These are phyloP conservation scores for Enteromius unitaeniatus DNA, from an alignment of 2,797 vertebrate genomes.

Conservation along the genomic window DNA sequence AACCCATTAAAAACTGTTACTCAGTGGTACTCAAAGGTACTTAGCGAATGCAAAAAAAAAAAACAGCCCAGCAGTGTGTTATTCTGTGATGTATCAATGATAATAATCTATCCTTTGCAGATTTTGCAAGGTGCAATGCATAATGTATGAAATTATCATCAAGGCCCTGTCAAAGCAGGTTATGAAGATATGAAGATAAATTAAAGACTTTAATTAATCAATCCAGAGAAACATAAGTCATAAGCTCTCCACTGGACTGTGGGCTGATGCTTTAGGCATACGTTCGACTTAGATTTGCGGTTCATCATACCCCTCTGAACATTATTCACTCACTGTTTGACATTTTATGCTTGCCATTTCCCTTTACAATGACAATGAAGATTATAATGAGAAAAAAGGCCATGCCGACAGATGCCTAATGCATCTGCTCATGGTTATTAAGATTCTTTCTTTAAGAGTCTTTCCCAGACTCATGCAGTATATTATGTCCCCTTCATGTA, in stretches of 20 bases:
- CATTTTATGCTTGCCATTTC: slow-evolving; percentile 40
- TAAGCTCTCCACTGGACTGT: background rate
- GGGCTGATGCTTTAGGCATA: slow-evolving; percentile 14
- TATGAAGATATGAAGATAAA: slow-evolving; percentile 25
- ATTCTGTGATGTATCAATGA: background rate
- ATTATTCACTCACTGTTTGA: slow-evolving; percentile 34
- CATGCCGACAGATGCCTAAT: background rate
- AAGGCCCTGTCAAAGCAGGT: slow-evolving; percentile 6
- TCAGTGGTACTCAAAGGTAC: background rate
- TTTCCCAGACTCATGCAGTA: background rate
- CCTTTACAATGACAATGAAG: slow-evolving; percentile 25
- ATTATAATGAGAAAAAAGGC: slow-evolving; percentile 22
- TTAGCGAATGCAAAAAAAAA: background rate
- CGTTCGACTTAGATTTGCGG: background rate
- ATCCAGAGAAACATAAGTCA: slow-evolving; percentile 11
- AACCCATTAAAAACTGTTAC: background rate
- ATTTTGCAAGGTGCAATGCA: slow-evolving; percentile 44
- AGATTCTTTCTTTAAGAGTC: background rate
- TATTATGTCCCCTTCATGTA: background rate
- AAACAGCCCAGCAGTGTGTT: background rate
- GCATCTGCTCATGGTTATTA: background rate
- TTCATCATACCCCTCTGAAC: slow-evolving; percentile 4
- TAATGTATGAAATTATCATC: slow-evolving; percentile 13
- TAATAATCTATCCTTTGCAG: slow-evolving; percentile 54
- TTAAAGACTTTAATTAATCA: slow-evolving; percentile 23